These are phyloP conservation scores for Cyclura pinguis DNA, from an alignment of 2,797 vertebrate genomes.

Conservation along the genomic window DNA sequence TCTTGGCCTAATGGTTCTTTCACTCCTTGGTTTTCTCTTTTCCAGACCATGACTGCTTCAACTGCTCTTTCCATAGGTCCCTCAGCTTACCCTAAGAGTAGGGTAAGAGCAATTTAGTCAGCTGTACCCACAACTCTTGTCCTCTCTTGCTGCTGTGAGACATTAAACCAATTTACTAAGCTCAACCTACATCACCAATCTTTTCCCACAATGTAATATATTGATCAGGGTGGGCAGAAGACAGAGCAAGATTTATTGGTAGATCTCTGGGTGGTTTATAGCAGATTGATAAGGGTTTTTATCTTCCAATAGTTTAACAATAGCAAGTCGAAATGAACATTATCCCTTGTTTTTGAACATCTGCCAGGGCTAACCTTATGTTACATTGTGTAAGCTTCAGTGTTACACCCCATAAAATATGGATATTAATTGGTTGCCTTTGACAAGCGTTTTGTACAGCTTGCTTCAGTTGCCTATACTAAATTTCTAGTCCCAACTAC, in stretches of 20 bases:
- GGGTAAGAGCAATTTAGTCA: background rate
- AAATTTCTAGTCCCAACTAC: background rate
- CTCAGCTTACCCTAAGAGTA: background rate
- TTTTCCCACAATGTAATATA: background rate
- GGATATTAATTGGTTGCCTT: background rate
- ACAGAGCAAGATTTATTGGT: background rate
- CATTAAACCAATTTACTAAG: background rate
- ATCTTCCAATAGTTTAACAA: background rate
- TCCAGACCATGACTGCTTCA: background rate
- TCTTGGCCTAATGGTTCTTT: background rate
- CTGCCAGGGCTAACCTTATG: background rate
- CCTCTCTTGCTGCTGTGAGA: background rate
- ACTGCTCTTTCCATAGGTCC: background rate
- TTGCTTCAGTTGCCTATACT: no score
- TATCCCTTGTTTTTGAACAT: no score
- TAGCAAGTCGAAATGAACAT: background rate
- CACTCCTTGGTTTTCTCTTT: background rate
- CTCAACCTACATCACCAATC: background rate
- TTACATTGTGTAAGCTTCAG: background rate
- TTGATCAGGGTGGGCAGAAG: background rate
- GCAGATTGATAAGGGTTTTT: background rate
- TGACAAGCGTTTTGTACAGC: background rate
- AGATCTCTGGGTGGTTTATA: background rate
- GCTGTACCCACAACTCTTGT: background rate
- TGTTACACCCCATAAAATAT: background rate